Evolutionary conservation across 2,113 vertebrate genomes (phyloP).

Genomic region (Aldabrachelys gigantea): DNA sequence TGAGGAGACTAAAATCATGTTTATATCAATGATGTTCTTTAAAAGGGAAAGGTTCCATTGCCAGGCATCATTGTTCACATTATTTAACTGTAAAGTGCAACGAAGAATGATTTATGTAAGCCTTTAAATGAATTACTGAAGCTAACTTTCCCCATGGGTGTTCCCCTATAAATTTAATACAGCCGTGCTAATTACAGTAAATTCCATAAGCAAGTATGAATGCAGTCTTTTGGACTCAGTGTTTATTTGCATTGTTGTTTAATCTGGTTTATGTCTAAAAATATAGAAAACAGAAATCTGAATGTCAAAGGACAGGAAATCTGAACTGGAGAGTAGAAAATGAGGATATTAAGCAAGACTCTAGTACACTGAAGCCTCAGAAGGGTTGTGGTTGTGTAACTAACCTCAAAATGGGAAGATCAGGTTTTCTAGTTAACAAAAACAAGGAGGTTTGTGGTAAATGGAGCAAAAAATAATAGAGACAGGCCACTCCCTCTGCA

Average conservation of each 20-base stretch:
- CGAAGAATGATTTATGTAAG: neutral
- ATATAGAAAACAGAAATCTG: slow-evolving; percentile 4
- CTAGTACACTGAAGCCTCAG: slow-evolving; percentile 7
- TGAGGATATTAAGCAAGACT: slow-evolving; percentile 31
- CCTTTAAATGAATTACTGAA: slow-evolving; percentile 40
- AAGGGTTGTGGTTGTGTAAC: slow-evolving; percentile 50
- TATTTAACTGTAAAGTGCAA: slow-evolving; percentile 16
- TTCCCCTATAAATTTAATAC: slow-evolving; percentile 29
- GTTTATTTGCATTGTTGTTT: slow-evolving; percentile 40
- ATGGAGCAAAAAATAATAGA: neutral
- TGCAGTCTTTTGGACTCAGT: slow-evolving; percentile 12
- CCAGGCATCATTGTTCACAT: neutral
- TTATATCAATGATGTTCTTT: neutral
- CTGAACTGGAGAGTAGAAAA: neutral
- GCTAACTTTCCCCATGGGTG: slow-evolving; percentile 21
- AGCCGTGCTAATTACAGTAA: slow-evolving; percentile 24
- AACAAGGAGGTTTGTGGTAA: slow-evolving; percentile 44
- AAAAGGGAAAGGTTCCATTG: slow-evolving; percentile 7
- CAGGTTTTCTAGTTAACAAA: slow-evolving; percentile 31
- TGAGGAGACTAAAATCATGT: neutral
- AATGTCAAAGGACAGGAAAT: slow-evolving; percentile 14
- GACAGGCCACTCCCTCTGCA: slow-evolving; percentile 12
- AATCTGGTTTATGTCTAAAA: slow-evolving; percentile 40
- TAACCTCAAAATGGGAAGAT: slow-evolving; percentile 16
- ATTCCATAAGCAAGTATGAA: slow-evolving; percentile 45